A percentile compares a stretch with the other conserved stretches of the same genome.
Conservation (phyloP, 2,888 invertebrate species). For the Coremacera marginata region DNA sequence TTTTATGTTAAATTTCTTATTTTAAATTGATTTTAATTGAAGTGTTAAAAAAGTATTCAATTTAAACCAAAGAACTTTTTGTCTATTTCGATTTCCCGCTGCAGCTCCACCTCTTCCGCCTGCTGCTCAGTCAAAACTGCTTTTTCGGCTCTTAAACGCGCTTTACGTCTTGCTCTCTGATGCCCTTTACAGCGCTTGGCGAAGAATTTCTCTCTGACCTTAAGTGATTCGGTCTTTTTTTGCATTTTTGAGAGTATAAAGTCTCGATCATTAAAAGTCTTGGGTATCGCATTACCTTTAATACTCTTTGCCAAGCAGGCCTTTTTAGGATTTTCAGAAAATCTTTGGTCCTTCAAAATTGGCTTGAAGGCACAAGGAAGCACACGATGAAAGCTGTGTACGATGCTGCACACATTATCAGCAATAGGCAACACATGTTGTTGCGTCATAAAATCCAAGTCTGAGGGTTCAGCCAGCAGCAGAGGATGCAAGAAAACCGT, state of each 20-base stretch:
- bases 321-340: neutral
- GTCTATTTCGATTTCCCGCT: constrained; percentile 38
- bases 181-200: neutral
- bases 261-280: constrained; percentile 23
- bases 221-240: neutral
- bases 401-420: constrained; percentile 52
- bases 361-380: constrained; percentile 59
- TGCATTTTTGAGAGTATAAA: neutral
- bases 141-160: constrained; percentile 2
- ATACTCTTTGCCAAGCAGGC: neutral
- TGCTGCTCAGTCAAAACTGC: neutral
- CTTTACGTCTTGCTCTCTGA: neutral
- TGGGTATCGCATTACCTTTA: neutral
- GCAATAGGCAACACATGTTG: constrained; percentile 55
- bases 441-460: constrained; percentile 56
- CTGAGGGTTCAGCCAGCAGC: constrained; percentile 49
- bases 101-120: constrained; percentile 14
- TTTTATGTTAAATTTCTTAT: neutral
- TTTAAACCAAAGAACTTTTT: constrained; percentile 28
- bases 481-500: constrained; percentile 54
- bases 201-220: neutral
- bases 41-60: neutral
- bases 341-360: neutral
- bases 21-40: no score
- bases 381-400: constrained; percentile 55